Evolutionary conservation across 2,797 vertebrate species (phyloP).

Genomic region (Pseudopleuronectes americanus): DNA sequence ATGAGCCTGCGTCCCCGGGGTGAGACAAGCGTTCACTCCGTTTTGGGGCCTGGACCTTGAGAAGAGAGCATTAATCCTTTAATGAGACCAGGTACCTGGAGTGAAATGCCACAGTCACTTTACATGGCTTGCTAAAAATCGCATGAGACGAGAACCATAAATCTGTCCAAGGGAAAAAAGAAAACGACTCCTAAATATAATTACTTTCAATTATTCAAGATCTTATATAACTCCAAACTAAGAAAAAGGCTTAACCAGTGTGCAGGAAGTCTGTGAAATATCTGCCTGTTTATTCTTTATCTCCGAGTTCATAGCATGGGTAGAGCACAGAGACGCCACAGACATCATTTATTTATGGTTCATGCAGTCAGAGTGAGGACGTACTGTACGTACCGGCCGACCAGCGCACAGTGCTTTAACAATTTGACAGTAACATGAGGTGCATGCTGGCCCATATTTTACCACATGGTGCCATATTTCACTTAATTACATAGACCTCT

Average conservation of each 20-base stretch:
- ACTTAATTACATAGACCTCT: neutral
- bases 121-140: conserved; percentile 25
- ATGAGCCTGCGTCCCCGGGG: conserved; percentile 39
- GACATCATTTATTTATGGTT: conserved; percentile 3
- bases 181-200: conserved; percentile 42
- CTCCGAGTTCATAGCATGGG: conserved; percentile 21
- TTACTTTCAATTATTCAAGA: conserved; percentile 57
- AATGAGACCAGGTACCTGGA: conserved; percentile 40
- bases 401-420: neutral
- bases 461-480: neutral
- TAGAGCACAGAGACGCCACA: neutral
- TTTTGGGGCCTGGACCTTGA: conserved; percentile 25
- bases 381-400: neutral
- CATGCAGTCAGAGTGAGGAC: neutral
- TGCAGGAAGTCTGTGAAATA: conserved; percentile 5
- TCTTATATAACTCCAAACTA: conserved; percentile 35
- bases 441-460: neutral
- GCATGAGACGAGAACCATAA: conserved; percentile 11
- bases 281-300: conserved; percentile 35
- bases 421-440: neutral
- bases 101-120: conserved; percentile 22
- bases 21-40: conserved; percentile 15
- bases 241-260: conserved; percentile 20
- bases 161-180: conserved; percentile 10
- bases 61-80: conserved; percentile 10